phyloP scores from a whole-genome alignment of 2,113 vertebrate species.

The Coracopsis vasa region DNA sequence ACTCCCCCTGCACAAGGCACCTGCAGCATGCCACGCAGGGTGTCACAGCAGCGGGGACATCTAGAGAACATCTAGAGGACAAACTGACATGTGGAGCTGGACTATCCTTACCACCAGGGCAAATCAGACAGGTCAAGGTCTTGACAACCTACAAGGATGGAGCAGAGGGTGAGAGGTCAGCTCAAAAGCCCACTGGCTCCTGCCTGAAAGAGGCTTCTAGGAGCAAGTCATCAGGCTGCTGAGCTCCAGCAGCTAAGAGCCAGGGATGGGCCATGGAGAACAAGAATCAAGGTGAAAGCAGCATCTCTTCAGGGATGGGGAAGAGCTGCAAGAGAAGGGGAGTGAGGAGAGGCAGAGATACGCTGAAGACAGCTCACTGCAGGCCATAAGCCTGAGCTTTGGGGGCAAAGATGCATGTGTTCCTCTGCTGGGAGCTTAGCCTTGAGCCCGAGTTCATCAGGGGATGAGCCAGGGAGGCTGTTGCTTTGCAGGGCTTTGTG shows the following conservation, averaged over 20 bases:
- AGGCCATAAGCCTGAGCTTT: neutral
- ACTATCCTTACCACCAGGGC: neutral
- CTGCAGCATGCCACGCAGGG: rapidly evolving
- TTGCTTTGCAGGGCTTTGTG: neutral
- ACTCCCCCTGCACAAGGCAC: no score
- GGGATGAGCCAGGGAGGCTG: neutral
- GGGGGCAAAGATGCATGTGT: rapidly evolving
- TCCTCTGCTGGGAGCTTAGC: neutral
- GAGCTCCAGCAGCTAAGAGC: neutral
- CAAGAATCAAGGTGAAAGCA: neutral
- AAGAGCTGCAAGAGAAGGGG: neutral
- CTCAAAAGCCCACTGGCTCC: neutral
- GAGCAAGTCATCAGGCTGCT: neutral
- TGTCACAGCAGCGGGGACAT: neutral
- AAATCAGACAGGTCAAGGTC: neutral
- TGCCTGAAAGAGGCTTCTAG: neutral
- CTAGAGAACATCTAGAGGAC: neutral
- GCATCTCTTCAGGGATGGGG: neutral
- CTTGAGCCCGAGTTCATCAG: neutral
- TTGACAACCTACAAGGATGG: neutral
- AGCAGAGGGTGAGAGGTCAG: neutral
- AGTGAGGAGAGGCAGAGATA: neutral
- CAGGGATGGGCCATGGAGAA: neutral
- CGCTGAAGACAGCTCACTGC: neutral
- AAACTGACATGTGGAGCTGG: neutral